Base-by-base conservation (phyloP, 2,797 vertebrate species). In the Sebastiscus tertius region DNA sequence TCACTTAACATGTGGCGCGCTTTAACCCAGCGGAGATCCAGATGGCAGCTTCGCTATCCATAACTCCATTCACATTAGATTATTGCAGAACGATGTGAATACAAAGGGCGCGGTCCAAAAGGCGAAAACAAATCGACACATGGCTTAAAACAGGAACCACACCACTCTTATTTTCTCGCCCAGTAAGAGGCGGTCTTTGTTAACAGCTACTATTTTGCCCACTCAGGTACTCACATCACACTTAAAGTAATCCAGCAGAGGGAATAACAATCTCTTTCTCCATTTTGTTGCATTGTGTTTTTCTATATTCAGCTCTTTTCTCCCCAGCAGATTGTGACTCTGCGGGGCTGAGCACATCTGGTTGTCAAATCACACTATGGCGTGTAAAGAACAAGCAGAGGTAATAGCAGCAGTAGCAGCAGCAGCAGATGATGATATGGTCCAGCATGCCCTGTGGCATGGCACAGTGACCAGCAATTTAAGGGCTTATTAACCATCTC, bases 1-100 rank as follows among this genome's bases (percentile, higher is more conserved):
- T 86, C 82, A 84, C 80, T 84, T 87, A 88, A 86, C 83, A 88
- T 79, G 87, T 82, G 77, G 78, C 74, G 69, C 69, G 79, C 72
- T 91, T 87, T 86, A 42, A 84, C 84, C 77, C 75, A 83, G 60
- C 46, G 59, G 55, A 83, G 49, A 85, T 79, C 79, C 86, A 89
- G 90, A 90, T 87, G 91, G 83, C 81, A 34, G 76, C 68, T 76
- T 77, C 60, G 42, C 85, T 39, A 77, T 86, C 87, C 70, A 77
- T 72, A 85, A 88, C 34, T 20, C 62, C 52, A 68, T 84, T 69
- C 66, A 71, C 62, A 76, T 83, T 79, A 81, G 83, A 90, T 87
- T 77, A 85, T 86, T 87, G 75, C 79, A 82, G 69, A 80, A 66
- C 76, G 87, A 74, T 83, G 55, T 59, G 72, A 72, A 79, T 54